phyloP scores from a whole-genome alignment of 2,888 invertebrate genomes.

The Coremacera marginata region DNA sequence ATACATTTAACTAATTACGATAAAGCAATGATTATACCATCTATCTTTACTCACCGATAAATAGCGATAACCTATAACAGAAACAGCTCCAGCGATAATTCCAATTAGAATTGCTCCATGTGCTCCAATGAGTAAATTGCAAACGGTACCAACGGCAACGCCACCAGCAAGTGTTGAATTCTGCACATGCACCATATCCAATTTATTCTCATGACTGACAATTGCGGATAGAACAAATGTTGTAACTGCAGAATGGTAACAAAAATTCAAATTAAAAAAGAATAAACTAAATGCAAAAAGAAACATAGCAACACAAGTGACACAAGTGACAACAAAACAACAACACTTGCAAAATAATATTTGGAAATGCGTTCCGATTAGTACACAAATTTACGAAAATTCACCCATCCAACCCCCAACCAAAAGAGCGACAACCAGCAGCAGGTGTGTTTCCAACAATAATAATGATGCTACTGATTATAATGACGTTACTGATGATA shows the following conservation, averaged over 20 bases:
- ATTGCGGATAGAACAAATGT: slow-evolving; percentile 87
- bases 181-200: slow-evolving; percentile 94
- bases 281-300: neutral
- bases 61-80: slow-evolving; percentile 84
- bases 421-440: too few relatives aligned
- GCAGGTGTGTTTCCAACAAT: too few relatives aligned
- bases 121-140: slow-evolving; percentile 84
- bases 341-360: too few relatives aligned
- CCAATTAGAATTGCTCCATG: slow-evolving; percentile 88
- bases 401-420: too few relatives aligned
- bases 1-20: neutral
- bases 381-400: neutral
- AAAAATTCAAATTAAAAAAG: neutral
- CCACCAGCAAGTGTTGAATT: slow-evolving; percentile 95
- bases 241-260: slow-evolving; percentile 72
- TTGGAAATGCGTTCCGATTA: neutral
- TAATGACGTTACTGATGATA: too few relatives aligned
- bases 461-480: too few relatives aligned
- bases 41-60: slow-evolving; percentile 75
- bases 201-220: slow-evolving; percentile 79
- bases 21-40: neutral
- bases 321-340: too few relatives aligned
- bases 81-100: slow-evolving; percentile 80
- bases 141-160: slow-evolving; percentile 89
- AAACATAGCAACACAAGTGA: neutral